Conservation (phyloP, 2,888 invertebrate genomes). For the Philaethria dido region DNA sequence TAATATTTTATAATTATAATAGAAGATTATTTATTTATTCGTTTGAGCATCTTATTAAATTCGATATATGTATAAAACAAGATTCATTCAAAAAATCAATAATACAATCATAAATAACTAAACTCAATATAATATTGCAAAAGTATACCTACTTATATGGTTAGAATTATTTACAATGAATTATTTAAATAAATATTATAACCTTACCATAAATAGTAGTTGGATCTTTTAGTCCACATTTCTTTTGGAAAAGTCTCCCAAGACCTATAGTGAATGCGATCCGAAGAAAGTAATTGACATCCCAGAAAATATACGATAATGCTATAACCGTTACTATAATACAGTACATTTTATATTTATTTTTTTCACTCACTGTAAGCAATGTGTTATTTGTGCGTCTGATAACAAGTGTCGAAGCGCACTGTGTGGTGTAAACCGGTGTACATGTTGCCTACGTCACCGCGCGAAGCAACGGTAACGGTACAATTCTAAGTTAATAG, state of each 20-base stretch:
- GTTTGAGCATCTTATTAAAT: too few relatives aligned
- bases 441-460: constrained; percentile 4
- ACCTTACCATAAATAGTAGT: constrained; percentile 89
- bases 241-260: constrained; percentile 88
- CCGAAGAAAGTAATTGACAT: constrained; percentile 91
- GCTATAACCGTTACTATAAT: constrained; percentile 67
- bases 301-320: constrained; percentile 88
- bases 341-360: constrained; percentile 63
- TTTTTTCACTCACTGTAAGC: constrained; percentile 2
- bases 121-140: too few relatives aligned
- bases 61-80: too few relatives aligned
- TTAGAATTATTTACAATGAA: too few relatives aligned
- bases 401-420: constrained; percentile 12
- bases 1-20: too few relatives aligned
- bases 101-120: too few relatives aligned
- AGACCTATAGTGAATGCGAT: constrained; percentile 87
- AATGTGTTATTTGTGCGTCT: constrained; percentile 17
- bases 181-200: too few relatives aligned
- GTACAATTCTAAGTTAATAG: background rate
- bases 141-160: too few relatives aligned
- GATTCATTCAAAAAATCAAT: too few relatives aligned
- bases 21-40: too few relatives aligned
- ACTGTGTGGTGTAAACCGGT: constrained; percentile 20
- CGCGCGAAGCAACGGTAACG: constrained; percentile 11
- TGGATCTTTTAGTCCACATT: constrained; percentile 87